A percentile compares a stretch with the other conserved stretches of the same genome.
These are phyloP conservation scores for Corbicula japonica DNA, from an alignment of 2,888 invertebrate species.

Conservation along the genomic window DNA sequence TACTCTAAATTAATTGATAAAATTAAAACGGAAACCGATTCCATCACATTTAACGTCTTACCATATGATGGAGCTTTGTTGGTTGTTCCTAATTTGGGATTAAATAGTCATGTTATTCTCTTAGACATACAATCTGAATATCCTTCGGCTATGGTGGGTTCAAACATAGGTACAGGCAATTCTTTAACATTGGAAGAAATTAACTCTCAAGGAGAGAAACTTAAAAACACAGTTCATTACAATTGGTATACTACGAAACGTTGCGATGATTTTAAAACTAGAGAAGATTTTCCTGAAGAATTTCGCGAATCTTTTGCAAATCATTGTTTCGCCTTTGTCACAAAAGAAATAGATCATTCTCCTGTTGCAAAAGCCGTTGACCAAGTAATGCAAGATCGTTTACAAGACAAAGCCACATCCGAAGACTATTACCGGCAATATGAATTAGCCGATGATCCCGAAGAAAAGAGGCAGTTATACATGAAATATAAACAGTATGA, in stretches of 20 bases:
- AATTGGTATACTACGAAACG: not conserved
- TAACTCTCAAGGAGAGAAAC: not conserved
- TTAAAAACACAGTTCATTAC: not conserved
- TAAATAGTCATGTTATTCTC: not conserved
- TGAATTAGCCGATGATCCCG: not conserved
- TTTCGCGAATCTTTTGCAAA: not conserved
- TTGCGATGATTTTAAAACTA: not conserved
- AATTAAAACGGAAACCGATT: not conserved
- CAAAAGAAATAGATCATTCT: not conserved
- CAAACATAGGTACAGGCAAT: not conserved
- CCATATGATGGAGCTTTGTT: constrained; percentile 3
- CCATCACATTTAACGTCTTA: not conserved
- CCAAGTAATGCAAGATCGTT: not conserved
- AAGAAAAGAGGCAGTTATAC: not conserved
- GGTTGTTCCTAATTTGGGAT: not conserved
- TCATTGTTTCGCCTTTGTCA: not conserved
- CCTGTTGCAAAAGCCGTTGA: not conserved
- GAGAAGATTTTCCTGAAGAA: not conserved
- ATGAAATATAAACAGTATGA: not conserved
- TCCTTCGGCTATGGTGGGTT: not conserved
- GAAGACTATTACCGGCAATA: not conserved
- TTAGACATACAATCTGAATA: not conserved
- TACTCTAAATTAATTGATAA: not conserved
- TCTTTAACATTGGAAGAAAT: not conserved
- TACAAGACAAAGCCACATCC: not conserved